Conservation (phyloP, 2,888 invertebrate genomes). For the Noctuana brunneofusca region DNA sequence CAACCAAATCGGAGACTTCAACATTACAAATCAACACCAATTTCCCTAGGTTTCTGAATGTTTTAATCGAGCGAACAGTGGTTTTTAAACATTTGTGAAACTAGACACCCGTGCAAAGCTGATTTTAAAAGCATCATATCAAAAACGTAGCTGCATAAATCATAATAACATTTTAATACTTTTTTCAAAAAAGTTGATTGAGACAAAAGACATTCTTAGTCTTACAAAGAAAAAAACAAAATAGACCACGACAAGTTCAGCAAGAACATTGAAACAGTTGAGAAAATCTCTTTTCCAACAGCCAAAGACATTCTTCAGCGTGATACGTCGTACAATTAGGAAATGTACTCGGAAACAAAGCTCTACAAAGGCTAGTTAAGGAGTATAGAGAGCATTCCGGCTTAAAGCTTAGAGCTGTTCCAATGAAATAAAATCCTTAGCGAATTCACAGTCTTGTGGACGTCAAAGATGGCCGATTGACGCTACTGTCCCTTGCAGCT, state of each 20-base stretch:
- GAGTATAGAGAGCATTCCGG: not conserved
- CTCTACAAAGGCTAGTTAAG: slow-evolving; percentile 26
- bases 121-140: too few species aligned
- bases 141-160: too few species aligned
- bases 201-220: not conserved
- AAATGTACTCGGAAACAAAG: slow-evolving; percentile 29
- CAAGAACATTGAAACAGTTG: not conserved
- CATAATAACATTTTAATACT: too few species aligned
- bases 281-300: not conserved
- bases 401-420: slow-evolving; percentile 19
- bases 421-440: slow-evolving; percentile 31
- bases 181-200: not conserved
- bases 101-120: too few species aligned
- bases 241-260: not conserved
- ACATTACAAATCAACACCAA: too few species aligned
- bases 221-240: not conserved
- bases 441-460: slow-evolving; percentile 18
- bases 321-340: slow-evolving; percentile 28
- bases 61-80: too few species aligned
- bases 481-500: not conserved
- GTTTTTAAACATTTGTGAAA: too few species aligned
- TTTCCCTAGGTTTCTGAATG: too few species aligned
- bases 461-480: slow-evolving; percentile 23
- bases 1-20: too few species aligned
- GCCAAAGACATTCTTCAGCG: slow-evolving; percentile 16